Evolutionary conservation across 2,113 vertebrate genomes (phyloP).

Genomic region (Sciurus niger): DNA sequence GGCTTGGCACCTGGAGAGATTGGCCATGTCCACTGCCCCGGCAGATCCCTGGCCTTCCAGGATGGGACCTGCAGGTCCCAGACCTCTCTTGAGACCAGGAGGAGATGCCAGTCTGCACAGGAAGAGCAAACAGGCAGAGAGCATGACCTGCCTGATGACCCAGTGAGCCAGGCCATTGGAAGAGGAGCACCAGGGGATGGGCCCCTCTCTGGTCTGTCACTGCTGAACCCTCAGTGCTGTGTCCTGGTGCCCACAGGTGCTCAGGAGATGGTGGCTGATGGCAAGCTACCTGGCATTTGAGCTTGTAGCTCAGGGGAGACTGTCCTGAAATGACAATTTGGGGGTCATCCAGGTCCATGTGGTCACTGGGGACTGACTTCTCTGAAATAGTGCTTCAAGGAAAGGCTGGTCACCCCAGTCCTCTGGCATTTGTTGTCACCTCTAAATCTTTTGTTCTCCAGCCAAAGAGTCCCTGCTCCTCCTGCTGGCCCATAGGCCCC

Average conservation of each 20-base stretch:
- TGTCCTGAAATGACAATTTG: too few species aligned
- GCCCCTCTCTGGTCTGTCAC: too few species aligned
- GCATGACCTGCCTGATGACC: too few species aligned
- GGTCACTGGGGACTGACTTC: neutral
- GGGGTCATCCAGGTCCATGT: neutral
- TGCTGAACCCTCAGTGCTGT: too few species aligned
- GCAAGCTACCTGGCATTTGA: neutral
- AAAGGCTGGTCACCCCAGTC: rapidly evolving
- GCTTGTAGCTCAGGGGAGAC: neutral
- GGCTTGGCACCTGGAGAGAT: rapidly evolving
- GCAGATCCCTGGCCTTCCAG: neutral
- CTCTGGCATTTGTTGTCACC: rapidly evolving
- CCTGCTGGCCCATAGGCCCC: too few species aligned
- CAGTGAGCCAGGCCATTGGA: rapidly evolving
- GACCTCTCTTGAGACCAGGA: neutral
- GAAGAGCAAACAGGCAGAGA: too few species aligned
- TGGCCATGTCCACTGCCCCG: neutral
- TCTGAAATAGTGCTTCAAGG: neutral
- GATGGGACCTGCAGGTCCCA: too few species aligned
- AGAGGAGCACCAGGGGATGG: neutral
- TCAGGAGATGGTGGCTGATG: too few species aligned
- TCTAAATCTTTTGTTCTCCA: neutral
- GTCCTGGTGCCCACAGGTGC: too few species aligned
- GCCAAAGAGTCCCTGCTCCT: neutral
- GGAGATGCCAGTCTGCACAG: neutral